Conservation (phyloP, 2,113 vertebrate species). For the Prochilodus magdalenae region DNA sequence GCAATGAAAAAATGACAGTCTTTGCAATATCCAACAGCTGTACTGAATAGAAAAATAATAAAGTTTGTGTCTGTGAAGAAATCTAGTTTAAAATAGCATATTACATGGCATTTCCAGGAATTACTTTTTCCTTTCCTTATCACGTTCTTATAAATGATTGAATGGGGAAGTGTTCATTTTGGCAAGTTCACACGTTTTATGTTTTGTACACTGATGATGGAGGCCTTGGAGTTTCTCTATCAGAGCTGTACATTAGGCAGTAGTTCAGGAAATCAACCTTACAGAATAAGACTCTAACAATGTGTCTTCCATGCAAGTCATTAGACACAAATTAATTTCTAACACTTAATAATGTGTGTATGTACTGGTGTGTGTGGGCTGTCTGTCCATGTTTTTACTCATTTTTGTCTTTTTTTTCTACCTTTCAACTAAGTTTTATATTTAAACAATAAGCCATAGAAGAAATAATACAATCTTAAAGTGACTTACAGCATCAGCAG, state of each 20-base stretch:
- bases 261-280: constrained; percentile 63
- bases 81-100: constrained; percentile 33
- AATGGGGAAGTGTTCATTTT: constrained; percentile 60
- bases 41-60: constrained; percentile 55
- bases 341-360: background rate
- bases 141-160: constrained; percentile 51
- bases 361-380: background rate
- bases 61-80: constrained; percentile 59
- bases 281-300: constrained; percentile 51
- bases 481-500: background rate
- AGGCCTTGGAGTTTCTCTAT: constrained; percentile 64
- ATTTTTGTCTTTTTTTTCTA: background rate
- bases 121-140: constrained; percentile 13
- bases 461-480: background rate
- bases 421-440: background rate
- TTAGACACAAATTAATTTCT: constrained; percentile 45
- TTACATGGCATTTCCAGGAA: constrained; percentile 44
- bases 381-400: background rate
- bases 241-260: constrained; percentile 69
- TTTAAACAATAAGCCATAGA: background rate
- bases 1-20: constrained; percentile 26
- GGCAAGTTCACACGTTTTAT: constrained; percentile 64
- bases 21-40: constrained; percentile 44
- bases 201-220: constrained; percentile 69
- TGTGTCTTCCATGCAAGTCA: constrained; percentile 71